Evolutionary conservation across 2,113 vertebrate genomes (phyloP).

Genomic region (Serinus canaria): DNA sequence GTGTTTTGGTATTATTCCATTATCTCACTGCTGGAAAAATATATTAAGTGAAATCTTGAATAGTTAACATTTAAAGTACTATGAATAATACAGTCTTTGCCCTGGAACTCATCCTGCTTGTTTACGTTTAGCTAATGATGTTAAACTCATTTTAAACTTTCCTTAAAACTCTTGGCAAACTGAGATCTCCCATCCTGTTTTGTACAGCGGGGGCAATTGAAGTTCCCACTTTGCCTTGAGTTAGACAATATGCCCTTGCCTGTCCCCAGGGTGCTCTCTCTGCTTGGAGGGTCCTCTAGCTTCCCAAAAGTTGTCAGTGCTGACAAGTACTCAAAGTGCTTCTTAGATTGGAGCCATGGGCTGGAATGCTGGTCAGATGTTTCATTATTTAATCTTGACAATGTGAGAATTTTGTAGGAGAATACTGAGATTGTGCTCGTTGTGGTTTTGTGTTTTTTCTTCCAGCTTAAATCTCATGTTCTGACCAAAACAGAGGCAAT

Average conservation of each 20-base stretch:
- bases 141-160: background rate
- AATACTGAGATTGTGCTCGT: background rate
- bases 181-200: background rate
- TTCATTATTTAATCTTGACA: background rate
- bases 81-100: background rate
- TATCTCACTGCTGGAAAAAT: background rate
- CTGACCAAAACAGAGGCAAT: background rate
- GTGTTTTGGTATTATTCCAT: slow-evolving; percentile 39
- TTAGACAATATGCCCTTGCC: background rate
- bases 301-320: background rate
- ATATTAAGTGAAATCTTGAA: background rate
- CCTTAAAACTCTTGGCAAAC: background rate
- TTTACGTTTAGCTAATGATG: background rate
- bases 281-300: background rate
- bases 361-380: background rate
- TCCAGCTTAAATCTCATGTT: background rate
- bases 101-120: background rate
- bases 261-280: fast-evolving
- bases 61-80: background rate
- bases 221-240: background rate
- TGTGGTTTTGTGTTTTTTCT: fast-evolving
- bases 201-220: background rate
- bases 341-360: background rate
- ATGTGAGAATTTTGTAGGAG: background rate
- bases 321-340: background rate